Conservation (phyloP, 1,140 invertebrate species). For the Samia ricini region DNA sequence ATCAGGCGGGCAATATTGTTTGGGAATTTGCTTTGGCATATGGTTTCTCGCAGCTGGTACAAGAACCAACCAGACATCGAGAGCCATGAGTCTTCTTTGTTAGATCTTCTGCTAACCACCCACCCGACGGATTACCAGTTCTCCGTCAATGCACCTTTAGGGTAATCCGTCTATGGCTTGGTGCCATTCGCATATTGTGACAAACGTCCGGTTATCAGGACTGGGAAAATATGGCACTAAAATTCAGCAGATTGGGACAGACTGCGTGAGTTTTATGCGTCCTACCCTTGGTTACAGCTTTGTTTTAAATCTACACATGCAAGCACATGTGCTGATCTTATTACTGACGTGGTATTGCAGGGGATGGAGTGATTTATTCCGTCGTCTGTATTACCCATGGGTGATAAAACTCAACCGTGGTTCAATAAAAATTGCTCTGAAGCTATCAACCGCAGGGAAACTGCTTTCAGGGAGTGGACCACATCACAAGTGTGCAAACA, state of each 20-base stretch:
- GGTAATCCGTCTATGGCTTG: background rate
- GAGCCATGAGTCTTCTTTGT: background rate
- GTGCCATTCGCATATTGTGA: background rate
- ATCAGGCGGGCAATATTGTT: background rate
- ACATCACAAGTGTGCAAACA: too few relatives aligned
- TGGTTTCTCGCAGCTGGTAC: background rate
- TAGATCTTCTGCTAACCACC: background rate
- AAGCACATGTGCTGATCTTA: too few relatives aligned
- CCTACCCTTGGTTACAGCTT: background rate
- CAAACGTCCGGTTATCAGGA: too few relatives aligned
- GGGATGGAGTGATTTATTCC: too few relatives aligned
- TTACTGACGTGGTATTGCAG: too few relatives aligned
- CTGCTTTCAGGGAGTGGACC: too few relatives aligned
- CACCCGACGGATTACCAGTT: background rate
- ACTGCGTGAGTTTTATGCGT: conserved; percentile 3
- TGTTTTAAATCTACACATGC: too few relatives aligned
- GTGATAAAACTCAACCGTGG: too few relatives aligned
- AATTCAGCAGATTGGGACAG: conserved; percentile 2
- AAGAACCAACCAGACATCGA: background rate
- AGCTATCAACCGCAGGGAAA: too few relatives aligned
- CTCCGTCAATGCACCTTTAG: background rate
- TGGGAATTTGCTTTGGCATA: background rate
- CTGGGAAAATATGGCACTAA: background rate
- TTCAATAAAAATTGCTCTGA: too few relatives aligned
- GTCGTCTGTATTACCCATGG: too few relatives aligned